Percentiles rank a stretch among this genome's conserved stretches.
These are phyloP conservation scores for Bombyx huttoni DNA, from an alignment of 2,888 invertebrate genomes.

Conservation along the genomic window DNA sequence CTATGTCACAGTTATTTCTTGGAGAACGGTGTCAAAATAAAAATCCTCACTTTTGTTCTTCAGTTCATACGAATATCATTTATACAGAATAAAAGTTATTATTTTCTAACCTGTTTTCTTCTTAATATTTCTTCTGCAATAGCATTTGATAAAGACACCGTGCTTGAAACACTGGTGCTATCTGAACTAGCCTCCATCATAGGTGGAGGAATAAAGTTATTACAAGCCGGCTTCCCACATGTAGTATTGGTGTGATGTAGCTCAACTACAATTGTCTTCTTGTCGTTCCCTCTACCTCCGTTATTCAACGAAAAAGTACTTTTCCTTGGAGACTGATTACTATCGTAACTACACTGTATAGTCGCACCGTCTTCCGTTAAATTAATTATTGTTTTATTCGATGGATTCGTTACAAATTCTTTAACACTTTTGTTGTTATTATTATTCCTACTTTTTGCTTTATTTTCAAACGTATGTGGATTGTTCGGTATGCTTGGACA, in stretches of 20 bases:
- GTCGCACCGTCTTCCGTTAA: conserved; percentile 80
- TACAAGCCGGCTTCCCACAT: conserved; percentile 42
- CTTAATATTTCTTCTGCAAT: conserved; percentile 63
- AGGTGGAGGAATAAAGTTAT: conserved; percentile 34
- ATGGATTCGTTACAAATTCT: conserved; percentile 50
- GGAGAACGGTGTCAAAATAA: too few relatives aligned
- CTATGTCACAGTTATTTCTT: too few relatives aligned
- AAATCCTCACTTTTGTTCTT: too few relatives aligned
- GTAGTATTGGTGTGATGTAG: conserved; percentile 72
- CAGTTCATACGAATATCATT: too few relatives aligned
- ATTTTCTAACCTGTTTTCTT: conserved; percentile 45
- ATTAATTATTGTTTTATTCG: conserved; percentile 82
- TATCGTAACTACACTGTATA: conserved; percentile 75
- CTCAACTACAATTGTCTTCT: conserved; percentile 82
- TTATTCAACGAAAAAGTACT: conserved; percentile 39
- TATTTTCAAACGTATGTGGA: conserved; percentile 56
- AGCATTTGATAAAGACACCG: conserved; percentile 59
- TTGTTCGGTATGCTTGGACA: conserved; percentile 64
- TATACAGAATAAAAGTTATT: background rate
- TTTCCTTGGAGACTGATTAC: conserved; percentile 49
- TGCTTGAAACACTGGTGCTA: conserved; percentile 45
- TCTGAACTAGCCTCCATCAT: conserved; percentile 38
- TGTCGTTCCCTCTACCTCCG: conserved; percentile 47
- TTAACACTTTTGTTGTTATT: conserved; percentile 17
- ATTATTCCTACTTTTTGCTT: conserved; percentile 36